Base-by-base conservation (phyloP, 2,888 invertebrate species). In the Acholoe squamosa region DNA sequence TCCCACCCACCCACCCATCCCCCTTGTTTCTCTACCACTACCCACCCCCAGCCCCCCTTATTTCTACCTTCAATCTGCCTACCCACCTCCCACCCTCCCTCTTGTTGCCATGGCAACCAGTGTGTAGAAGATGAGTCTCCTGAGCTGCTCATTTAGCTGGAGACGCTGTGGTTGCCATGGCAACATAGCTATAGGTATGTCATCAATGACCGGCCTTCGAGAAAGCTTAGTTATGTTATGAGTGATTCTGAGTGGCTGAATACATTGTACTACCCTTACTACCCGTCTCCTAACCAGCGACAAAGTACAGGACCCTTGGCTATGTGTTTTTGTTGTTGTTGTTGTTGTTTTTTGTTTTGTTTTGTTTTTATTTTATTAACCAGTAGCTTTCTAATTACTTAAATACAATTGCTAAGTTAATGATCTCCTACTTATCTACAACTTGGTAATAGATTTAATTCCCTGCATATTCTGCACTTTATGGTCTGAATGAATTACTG, bases 101-200 rank as follows among this genome's bases (percentile, higher is more conserved):
- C 76, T 25, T 1, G 71, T 71, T 71, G 7, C 71, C 71, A 71
- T 71, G 71, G 31, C 25, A 28, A 71, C 71, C 71, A 71, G 61
- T 25, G 71, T n/a, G 71, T 28, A 71, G 71, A 28, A 25, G 28
- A n/a, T 28, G 71, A 28, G n/a, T 28, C 71, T 19, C 61, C 61
- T 19, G 61, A 61, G 61, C 61, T 61, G 61, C 71, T 71, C 71
- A 71, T 71, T 71, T 28, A 5, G 19, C 3, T 5, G 61, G 71
- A 71, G 61, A 25, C 31, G 28, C 28, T 25, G 28, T 28, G 28
- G 71, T 71, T 71, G 28, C 71, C 71, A 71, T 71, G 28, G 71
- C 28, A 71, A 71, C 71, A 71, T 61, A n/a, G 71, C 71, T 61
- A 43, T 61, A 71, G 71, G 71, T 71, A 71, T 71, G 71, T 71